phyloP scores from a whole-genome alignment of 2,797 vertebrate genomes.

The Rachycentron canadum region DNA sequence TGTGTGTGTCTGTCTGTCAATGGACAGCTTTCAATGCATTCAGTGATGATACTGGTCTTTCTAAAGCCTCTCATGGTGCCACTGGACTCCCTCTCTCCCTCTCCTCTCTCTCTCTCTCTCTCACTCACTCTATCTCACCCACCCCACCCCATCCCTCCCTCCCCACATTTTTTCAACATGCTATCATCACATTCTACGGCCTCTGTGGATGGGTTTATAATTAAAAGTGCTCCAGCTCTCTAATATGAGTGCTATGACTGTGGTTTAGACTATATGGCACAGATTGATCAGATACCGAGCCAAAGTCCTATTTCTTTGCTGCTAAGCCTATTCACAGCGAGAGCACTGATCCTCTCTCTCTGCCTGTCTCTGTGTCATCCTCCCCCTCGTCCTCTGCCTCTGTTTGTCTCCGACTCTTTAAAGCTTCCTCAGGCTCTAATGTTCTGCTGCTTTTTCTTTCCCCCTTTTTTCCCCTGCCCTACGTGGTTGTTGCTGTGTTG shows the following conservation, averaged over 20 bases:
- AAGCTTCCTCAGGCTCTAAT: constrained; percentile 14
- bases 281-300: constrained; percentile 80
- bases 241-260: constrained; percentile 65
- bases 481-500: constrained; percentile 17
- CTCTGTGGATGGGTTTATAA: constrained; percentile 71
- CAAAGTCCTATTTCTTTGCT: constrained; percentile 70
- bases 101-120: constrained; percentile 15
- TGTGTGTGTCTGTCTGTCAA: constrained; percentile 35
- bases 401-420: constrained; percentile 35
- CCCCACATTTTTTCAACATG: constrained; percentile 26
- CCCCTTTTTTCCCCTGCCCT: background rate
- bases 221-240: constrained; percentile 76
- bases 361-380: constrained; percentile 17
- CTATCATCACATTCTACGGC: constrained; percentile 58
- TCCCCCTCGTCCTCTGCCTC: constrained; percentile 2
- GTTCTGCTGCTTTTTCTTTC: constrained; percentile 21
- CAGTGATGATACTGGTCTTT: constrained; percentile 62
- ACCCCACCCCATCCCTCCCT: background rate
- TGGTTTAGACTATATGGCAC: constrained; percentile 66
- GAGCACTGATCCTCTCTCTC: constrained; percentile 53
- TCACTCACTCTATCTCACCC: background rate
- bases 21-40: constrained; percentile 65
- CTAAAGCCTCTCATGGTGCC: constrained; percentile 62
- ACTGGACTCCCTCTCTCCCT: constrained; percentile 19
- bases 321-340: constrained; percentile 74